Evolutionary conservation across 1,140 invertebrate species (phyloP).

Genomic region (Caenorhabditis briggsae): DNA sequence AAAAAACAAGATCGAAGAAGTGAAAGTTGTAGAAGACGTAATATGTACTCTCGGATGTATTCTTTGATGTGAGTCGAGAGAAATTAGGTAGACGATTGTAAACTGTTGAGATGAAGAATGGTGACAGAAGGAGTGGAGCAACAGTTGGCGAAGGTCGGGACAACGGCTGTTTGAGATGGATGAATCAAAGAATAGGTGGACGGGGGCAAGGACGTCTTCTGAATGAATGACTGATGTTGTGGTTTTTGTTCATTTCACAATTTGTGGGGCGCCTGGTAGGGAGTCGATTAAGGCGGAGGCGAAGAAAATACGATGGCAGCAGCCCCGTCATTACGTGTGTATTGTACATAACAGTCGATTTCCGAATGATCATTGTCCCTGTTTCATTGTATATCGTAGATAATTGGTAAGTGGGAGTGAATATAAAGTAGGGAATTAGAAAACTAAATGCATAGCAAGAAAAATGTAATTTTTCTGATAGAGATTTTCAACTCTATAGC

Average conservation of each 20-base stretch:
- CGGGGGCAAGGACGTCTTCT: constrained; percentile 8
- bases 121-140: constrained; percentile 13
- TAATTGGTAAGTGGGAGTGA: no score
- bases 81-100: not conserved
- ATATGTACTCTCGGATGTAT: not conserved
- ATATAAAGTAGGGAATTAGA: no score
- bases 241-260: constrained; percentile 43
- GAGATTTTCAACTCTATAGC: no score
- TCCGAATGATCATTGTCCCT: constrained; percentile 14
- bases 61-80: not conserved
- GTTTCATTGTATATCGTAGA: no score
- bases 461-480: no score
- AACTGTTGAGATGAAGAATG: not conserved
- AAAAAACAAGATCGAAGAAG: not conserved
- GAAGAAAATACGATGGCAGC: constrained; percentile 22
- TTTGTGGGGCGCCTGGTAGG: constrained; percentile 21
- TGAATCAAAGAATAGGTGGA: not conserved
- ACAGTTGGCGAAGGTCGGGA: constrained; percentile 21
- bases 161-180: constrained; percentile 14
- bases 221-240: constrained; percentile 21
- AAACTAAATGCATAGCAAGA: no score
- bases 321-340: constrained; percentile 7
- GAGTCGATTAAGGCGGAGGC: no score
- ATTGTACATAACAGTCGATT: constrained; percentile 30
- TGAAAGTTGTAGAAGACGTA: not conserved